phyloP scores from a whole-genome alignment of 1,140 invertebrate species.

The Rhyzopertha dominica region DNA sequence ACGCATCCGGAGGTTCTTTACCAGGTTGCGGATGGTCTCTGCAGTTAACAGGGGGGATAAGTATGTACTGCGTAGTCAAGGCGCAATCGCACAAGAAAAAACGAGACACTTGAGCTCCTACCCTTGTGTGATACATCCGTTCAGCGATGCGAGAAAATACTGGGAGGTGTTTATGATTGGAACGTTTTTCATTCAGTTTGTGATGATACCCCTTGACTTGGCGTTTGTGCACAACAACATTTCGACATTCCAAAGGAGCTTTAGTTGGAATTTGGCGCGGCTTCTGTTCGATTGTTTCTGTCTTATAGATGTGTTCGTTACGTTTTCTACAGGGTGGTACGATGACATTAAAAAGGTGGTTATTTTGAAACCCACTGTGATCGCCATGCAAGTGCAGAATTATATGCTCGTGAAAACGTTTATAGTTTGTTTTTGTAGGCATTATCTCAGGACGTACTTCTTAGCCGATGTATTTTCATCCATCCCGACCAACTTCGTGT shows the following conservation, averaged over 20 bases:
- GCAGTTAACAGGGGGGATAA: slow-evolving; percentile 34
- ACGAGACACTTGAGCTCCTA: slow-evolving; percentile 29
- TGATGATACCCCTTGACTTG: slow-evolving; percentile 26
- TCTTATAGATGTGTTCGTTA: slow-evolving; percentile 23
- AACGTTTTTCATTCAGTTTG: slow-evolving; percentile 22
- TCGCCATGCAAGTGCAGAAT: slow-evolving; percentile 24
- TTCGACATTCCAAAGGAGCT: slow-evolving; percentile 12
- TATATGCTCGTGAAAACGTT: not conserved
- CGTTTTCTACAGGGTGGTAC: slow-evolving; percentile 32
- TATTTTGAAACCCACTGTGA: slow-evolving; percentile 22
- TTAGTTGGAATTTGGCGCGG: slow-evolving; percentile 8
- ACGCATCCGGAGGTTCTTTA: slow-evolving; percentile 18
- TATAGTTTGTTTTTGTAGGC: slow-evolving; percentile 19
- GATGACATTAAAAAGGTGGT: slow-evolving; percentile 31
- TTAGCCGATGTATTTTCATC: slow-evolving; percentile 29
- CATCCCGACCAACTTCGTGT: slow-evolving; percentile 19
- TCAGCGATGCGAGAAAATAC: slow-evolving; percentile 28
- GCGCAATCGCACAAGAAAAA: slow-evolving; percentile 33
- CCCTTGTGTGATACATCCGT: slow-evolving; percentile 33
- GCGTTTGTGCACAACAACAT: slow-evolving; percentile 19
- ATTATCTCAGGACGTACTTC: slow-evolving; percentile 29
- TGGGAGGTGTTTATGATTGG: slow-evolving; percentile 30
- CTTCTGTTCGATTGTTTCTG: slow-evolving; percentile 21
- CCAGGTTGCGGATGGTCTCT: slow-evolving; percentile 26
- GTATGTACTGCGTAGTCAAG: slow-evolving; percentile 33